Evolutionary conservation across 2,888 invertebrate species (phyloP).

Genomic region (Cancer borealis): DNA sequence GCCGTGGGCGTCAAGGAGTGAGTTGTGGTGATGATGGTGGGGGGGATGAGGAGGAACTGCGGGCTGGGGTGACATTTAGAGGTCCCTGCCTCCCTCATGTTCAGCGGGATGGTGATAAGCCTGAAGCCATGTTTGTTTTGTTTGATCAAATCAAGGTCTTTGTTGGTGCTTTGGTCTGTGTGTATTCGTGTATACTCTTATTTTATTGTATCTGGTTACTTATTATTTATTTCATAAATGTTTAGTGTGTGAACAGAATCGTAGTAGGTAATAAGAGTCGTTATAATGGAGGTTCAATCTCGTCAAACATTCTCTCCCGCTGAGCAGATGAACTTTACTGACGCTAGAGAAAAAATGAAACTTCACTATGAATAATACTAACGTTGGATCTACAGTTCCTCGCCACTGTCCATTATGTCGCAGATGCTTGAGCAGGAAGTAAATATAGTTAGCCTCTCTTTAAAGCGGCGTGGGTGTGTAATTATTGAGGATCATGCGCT

Average conservation of each 20-base stretch:
- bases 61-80: constrained; percentile 16
- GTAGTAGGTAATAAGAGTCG: background rate
- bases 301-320: background rate
- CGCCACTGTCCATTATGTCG: background rate
- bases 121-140: background rate
- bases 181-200: background rate
- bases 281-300: background rate
- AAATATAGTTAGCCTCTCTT: background rate
- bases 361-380: background rate
- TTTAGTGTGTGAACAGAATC: background rate
- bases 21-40: background rate
- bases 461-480: background rate
- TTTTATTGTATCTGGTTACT: background rate
- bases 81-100: background rate
- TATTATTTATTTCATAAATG: background rate
- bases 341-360: background rate
- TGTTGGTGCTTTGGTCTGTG: background rate
- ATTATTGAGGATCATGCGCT: too few relatives aligned
- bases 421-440: background rate
- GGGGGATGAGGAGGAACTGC: background rate
- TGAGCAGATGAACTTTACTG: background rate
- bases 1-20: background rate
- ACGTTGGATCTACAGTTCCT: background rate
- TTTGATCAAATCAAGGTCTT: background rate
- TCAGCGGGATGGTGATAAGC: background rate